Conservation (phyloP, 2,797 vertebrate genomes). For the Clarias fuscus region DNA sequence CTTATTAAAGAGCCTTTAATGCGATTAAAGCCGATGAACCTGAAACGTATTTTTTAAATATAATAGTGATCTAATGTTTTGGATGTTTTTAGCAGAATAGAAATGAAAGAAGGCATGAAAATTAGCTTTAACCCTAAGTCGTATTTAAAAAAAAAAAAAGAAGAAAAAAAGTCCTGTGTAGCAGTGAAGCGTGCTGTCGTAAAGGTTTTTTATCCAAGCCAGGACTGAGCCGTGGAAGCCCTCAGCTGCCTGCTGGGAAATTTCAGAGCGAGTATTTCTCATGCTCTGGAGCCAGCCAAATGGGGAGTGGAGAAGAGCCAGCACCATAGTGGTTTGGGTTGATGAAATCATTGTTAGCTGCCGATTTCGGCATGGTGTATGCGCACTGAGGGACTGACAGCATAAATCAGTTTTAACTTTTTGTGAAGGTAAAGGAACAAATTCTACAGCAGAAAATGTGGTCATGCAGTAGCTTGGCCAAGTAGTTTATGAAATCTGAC, state of each 20-base stretch:
- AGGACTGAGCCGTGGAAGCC: conserved; percentile 22
- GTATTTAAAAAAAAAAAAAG: conserved; percentile 1
- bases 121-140: conserved; percentile 1
- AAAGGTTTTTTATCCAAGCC: conserved; percentile 29
- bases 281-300: conserved; percentile 67
- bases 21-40: conserved; percentile 5
- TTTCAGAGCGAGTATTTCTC: conserved; percentile 67
- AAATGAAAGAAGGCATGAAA: conserved; percentile 19
- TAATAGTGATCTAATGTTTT: conserved; percentile 5
- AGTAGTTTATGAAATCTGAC: background rate
- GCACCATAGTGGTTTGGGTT: conserved; percentile 59
- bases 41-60: background rate
- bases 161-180: conserved; percentile 29
- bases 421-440: conserved; percentile 6
- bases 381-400: conserved; percentile 19
- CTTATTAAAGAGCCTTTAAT: conserved; percentile 22
- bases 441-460: conserved; percentile 2
- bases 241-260: conserved; percentile 65
- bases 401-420: background rate
- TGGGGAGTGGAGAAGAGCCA: conserved; percentile 48
- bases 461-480: background rate
- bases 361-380: conserved; percentile 59
- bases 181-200: conserved; percentile 42
- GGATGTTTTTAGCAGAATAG: background rate
- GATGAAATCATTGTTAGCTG: conserved; percentile 70